These are phyloP conservation scores for Palythoa heliodiscus DNA, from an alignment of 92 coral and sea anemone genomes.

Conservation along the genomic window DNA sequence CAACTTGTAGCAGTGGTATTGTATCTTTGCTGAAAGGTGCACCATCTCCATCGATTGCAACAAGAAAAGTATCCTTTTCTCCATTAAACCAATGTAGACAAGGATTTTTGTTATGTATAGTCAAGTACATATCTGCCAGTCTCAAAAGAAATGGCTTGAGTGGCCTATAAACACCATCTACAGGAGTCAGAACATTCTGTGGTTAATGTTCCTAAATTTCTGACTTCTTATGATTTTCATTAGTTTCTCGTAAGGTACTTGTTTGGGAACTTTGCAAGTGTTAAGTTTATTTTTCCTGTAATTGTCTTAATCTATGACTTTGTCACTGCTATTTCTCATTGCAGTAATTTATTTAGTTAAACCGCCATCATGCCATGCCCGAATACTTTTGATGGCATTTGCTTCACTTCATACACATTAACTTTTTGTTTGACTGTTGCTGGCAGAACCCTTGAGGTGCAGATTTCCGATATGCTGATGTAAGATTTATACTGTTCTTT, in stretches of 20 bases:
- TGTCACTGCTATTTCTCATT: conserved; percentile 53
- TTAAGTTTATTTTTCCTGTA: conserved; percentile 40
- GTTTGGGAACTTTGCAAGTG: conserved; percentile 58
- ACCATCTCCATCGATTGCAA: conserved; percentile 43
- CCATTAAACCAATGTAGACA: conserved; percentile 72
- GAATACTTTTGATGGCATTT: conserved; percentile 62
- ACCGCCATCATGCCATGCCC: conserved; percentile 66
- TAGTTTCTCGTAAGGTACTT: conserved; percentile 55
- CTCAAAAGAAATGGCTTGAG: conserved; percentile 53
- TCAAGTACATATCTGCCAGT: conserved; percentile 53
- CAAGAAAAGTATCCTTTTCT: conserved; percentile 36
- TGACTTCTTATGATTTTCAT: conserved; percentile 35
- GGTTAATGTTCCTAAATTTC: conserved; percentile 43
- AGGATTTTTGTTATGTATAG: conserved; percentile 46
- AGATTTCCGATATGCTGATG: conserved; percentile 42
- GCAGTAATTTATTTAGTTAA: conserved; percentile 58
- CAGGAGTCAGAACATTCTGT: conserved; percentile 29
- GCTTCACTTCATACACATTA: conserved; percentile 49
- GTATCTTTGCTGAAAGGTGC: conserved; percentile 29
- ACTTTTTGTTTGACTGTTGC: conserved; percentile 27
- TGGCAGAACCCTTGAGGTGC: conserved; percentile 33
- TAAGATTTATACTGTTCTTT: conserved; percentile 25
- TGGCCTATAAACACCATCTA: conserved; percentile 54
- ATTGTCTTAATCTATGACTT: conserved; percentile 35
- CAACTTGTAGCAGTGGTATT: conserved; percentile 45